Conservation (phyloP, 2,797 vertebrate genomes). For the Coendou prehensilis region DNA sequence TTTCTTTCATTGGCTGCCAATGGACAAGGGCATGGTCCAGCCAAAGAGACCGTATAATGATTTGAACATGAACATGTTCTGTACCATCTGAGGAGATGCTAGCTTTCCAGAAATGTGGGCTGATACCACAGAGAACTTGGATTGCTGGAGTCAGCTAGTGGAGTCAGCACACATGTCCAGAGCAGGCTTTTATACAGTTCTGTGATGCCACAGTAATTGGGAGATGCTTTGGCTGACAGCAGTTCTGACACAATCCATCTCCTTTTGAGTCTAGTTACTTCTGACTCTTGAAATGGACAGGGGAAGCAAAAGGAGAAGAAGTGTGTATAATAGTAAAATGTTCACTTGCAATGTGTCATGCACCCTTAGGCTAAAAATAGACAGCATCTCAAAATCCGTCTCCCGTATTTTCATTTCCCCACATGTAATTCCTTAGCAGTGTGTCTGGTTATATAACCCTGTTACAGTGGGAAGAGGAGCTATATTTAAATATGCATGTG, state of each 20-base stretch:
- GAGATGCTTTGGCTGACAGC: neutral
- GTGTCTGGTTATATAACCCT: constrained; percentile 65
- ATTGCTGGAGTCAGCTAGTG: neutral
- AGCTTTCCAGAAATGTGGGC: neutral
- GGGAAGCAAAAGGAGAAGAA: neutral
- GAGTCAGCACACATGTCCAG: neutral
- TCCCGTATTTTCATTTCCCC: neutral
- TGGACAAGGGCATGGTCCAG: neutral
- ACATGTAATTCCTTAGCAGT: neutral
- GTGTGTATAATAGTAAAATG: neutral
- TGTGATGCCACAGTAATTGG: neutral
- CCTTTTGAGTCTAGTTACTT: constrained; percentile 41
- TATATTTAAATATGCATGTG: constrained; percentile 72
- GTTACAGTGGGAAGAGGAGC: constrained; percentile 40
- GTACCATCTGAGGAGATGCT: neutral
- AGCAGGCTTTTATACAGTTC: neutral
- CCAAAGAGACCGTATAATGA: fast-evolving
- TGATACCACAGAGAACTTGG: neutral
- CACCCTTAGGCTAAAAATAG: constrained; percentile 42
- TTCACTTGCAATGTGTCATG: neutral
- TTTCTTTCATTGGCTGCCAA: neutral
- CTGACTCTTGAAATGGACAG: constrained; percentile 64
- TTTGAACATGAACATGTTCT: neutral
- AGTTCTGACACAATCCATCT: neutral
- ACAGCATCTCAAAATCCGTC: neutral